Conservation (phyloP, 1,140 invertebrate species). For the Lepidotrigona ventralis region DNA sequence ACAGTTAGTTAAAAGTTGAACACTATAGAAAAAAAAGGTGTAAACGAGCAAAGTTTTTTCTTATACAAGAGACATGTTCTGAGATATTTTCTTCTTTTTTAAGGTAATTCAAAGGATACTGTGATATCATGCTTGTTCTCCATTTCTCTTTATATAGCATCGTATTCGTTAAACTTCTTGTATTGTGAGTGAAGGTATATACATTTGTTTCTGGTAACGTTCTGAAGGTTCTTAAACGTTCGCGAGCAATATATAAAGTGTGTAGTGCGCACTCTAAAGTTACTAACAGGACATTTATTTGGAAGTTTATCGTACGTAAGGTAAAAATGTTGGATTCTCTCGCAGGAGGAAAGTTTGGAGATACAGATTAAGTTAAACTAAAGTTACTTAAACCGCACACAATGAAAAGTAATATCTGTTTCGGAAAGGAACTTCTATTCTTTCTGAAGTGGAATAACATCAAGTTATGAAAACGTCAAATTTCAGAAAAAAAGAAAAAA, state of each 20-base stretch:
- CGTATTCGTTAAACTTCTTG: background rate
- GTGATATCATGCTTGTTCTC: fast-evolving
- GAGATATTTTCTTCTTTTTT: no score
- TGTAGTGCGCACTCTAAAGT: background rate
- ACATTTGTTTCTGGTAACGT: background rate
- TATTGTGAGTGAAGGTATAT: background rate
- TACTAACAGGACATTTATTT: background rate
- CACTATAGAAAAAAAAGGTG: background rate
- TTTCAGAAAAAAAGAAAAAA: background rate
- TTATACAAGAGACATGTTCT: background rate
- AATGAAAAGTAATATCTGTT: background rate
- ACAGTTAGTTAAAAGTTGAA: background rate
- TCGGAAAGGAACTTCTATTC: background rate
- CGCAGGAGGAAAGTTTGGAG: background rate
- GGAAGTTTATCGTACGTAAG: background rate
- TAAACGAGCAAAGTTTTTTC: background rate
- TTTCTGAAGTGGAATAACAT: background rate
- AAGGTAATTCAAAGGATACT: background rate
- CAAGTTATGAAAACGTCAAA: background rate
- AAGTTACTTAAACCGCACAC: background rate
- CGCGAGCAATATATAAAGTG: background rate
- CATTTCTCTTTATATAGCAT: background rate
- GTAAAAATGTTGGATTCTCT: background rate
- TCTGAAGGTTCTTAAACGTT: background rate
- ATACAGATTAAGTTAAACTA: background rate